Base-by-base conservation (phyloP, 2,888 invertebrate species). In the Thymelicus sylvestris region DNA sequence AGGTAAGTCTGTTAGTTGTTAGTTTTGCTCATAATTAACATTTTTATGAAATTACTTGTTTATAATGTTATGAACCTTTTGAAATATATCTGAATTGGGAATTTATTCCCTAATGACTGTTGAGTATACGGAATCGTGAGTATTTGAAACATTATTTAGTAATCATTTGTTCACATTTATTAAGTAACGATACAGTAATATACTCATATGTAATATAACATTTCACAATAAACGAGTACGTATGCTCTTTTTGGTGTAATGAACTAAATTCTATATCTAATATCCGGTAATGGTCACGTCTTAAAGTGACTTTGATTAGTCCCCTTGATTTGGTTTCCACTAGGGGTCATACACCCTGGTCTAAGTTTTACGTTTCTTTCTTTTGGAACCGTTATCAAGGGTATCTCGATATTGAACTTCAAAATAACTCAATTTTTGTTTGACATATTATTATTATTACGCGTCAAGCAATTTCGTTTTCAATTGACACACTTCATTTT, bases 271-370 rank as follows among this genome's bases (percentile, higher is more conserved):
- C 62, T 73, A 66, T 71, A 71, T 63, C 71, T 76, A 77, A 73
- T 70, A 74, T 80, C 81, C 80, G 91, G 83, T 83, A 85, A 83
- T 82, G 94, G 95, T 95, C 95, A 95, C 95, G 95, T 95, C 95
- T 90, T 94, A 88, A 86, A 87, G 95, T 95, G 95, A 95, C 95
- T 95, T 95, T 95, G 85, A 74, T 66, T 59, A 81, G 86, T 93
- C 93, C 94, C 95, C 94, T 95, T 96, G 96, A 96, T 96, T 96
- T 96, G 96, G 96, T 96, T 96, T 96, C 95, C 96, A 96, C 94
- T 95, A 95, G 95, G 95, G 95, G 94, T 95, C 95, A 94, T 94
- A 93, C 89, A 94, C 95, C 95, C 95, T 94, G 93, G 82, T 90
- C 83, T 79, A 74, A 81, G 80, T 79, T 77, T 79, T 75, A 77